A percentile compares a stretch with the other conserved stretches of the same genome.
Evolutionary conservation across 2,888 invertebrate species (phyloP).

Genomic region (Pseudococcus longispinus): DNA sequence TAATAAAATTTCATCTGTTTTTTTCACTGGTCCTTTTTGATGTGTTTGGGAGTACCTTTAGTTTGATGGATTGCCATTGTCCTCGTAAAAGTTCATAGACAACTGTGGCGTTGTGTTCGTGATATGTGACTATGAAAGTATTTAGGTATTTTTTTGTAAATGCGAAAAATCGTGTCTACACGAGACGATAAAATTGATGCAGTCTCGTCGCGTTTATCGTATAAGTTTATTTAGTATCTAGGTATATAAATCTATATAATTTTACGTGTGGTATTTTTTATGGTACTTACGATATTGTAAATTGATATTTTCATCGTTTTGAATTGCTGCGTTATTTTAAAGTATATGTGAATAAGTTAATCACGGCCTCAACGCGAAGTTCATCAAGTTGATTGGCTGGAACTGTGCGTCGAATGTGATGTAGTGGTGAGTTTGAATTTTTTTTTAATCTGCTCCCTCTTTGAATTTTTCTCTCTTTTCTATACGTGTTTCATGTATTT

Average conservation of each 20-base stretch:
- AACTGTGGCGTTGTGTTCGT: not conserved
- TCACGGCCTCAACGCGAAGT: not conserved
- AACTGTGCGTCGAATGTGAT: not conserved
- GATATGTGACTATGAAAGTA: not conserved
- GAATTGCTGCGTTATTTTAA: not conserved
- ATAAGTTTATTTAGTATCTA: not conserved
- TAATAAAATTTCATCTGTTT: constrained; percentile 57
- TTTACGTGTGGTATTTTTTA: no score
- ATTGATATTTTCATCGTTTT: constrained; percentile 14
- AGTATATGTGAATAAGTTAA: not conserved
- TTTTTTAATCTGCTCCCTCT: not conserved
- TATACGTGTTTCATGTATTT: constrained; percentile 19
- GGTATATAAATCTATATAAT: not conserved
- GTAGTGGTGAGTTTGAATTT: not conserved
- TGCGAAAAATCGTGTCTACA: constrained; percentile 9
- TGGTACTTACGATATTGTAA: not conserved
- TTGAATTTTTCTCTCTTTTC: constrained; percentile 8
- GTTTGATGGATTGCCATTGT: not conserved
- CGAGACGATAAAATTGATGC: not conserved
- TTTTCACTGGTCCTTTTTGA: constrained; percentile 32
- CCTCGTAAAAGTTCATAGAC: not conserved
- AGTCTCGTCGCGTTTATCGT: not conserved
- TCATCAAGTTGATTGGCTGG: constrained; percentile 7
- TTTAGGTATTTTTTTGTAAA: not conserved
- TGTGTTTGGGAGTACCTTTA: not conserved